Evolutionary conservation across 1,140 invertebrate genomes (phyloP), one percentile per base, ranked within the genome.

Genomic region (Calliphora vicina): DNA sequence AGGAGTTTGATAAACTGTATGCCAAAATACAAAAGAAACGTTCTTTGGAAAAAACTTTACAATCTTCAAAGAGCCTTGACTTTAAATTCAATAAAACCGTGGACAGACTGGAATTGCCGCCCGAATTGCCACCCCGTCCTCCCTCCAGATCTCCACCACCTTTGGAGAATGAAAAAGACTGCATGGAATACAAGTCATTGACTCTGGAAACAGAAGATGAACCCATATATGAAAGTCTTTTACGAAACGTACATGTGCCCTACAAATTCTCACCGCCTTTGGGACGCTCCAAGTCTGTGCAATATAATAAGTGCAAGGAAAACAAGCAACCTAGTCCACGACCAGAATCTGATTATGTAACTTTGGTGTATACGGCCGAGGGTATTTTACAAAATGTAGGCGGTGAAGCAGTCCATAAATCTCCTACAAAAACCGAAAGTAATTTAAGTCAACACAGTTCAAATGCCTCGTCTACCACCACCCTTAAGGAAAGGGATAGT

Each of bases 1-100:
- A 95, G 85, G 96, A 97, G 85, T 96, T 97, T 83, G 95, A 97
- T 84, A 94, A 94, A 82, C 92, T 96, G 25, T 90, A 96, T 15
- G 95, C 94, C 81, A 94, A 94, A 86, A 71, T 95, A 94, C 87
- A 91, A 92, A 85, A 92, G 91, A 89, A 94, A 90, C 86, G 93
- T 8, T 83, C 82, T 1, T 83, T 86, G 3, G 88, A 88, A 1
- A 87, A 86, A 23, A 26, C 27, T 50, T 4, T 26, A 9, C n/a
- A 27, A 25, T 43, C 43, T 1, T 50, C 72, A 0, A 72, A 43
- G 80, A 82, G 71, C 82, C 42, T 57, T 82, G 84, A 82, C n/a
- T 17, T 67, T 29, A 82, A 82, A 67, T 26, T n/a, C 10, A 81
- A 9, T 8, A 67, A 81, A 61, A 74, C 13, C 25, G 8, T 23